Base-by-base conservation (phyloP, 2,888 invertebrate genomes). In the Spatulosminthurus flaviceps region DNA sequence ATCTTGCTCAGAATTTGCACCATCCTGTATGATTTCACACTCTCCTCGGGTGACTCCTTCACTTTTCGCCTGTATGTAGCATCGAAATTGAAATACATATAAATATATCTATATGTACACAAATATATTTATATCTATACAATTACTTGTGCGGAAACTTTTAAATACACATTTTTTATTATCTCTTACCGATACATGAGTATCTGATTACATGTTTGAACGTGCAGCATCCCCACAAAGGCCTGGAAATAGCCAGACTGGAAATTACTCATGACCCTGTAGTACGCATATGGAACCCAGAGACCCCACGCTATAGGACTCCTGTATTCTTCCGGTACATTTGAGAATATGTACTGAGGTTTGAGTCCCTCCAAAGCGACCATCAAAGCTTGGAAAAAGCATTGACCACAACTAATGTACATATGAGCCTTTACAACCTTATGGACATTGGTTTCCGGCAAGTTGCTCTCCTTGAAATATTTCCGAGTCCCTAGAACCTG, bases 21-120 rank as follows among this genome's bases (percentile, higher is more conserved):
- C 51, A 73, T 73, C n/a, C 73, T 22, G 51, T 73, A 73, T 4
- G 73, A 22, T 43, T 73, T 73, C n/a, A 73, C 2, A 0, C 26
- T 24, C 28, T 43, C 73, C 2, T 51, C 21, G 26, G 51, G 24
- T 0, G 19, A 21, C 11, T 43, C 26, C 24, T 73, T 42, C 1
- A 43, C 16, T 2, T 19, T 5, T 51, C 51, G 5, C 51, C 51
- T 51, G n/a, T n/a, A n/a, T n/a, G n/a, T n/a, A n/a, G n/a, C n/a
- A n/a, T n/a, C n/a, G n/a, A n/a, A n/a, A n/a, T n/a, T n/a, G n/a
- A n/a, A n/a, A n/a, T n/a, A n/a, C n/a, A n/a, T n/a, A n/a, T n/a
- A n/a, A n/a, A n/a, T n/a, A n/a, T n/a, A n/a, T n/a, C n/a, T n/a
- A n/a, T n/a, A n/a, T n/a, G n/a, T n/a, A n/a, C n/a, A n/a, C n/a